phyloP scores from a whole-genome alignment of 2,797 vertebrate genomes.

The Petrocephalus sullivani region DNA sequence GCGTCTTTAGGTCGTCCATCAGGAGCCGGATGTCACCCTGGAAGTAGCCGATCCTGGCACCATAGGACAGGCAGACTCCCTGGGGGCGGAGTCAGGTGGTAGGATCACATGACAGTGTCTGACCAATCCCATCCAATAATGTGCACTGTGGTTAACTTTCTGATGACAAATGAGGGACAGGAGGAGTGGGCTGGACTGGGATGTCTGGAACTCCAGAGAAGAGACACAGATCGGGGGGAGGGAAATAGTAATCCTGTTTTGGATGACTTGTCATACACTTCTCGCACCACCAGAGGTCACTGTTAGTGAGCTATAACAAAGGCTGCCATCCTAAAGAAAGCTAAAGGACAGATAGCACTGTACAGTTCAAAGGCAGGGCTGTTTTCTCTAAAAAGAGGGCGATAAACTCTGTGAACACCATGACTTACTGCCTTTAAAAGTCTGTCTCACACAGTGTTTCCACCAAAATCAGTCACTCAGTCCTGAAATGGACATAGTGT shows the following conservation, averaged over 20 bases:
- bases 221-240: background rate
- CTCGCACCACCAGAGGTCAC: conserved; percentile 28
- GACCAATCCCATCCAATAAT: background rate
- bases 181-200: background rate
- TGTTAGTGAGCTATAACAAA: background rate
- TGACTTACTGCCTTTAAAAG: background rate
- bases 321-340: background rate
- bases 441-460: background rate
- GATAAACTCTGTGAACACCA: background rate
- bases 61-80: conserved; percentile 81
- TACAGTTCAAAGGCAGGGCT: no score
- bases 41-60: conserved; percentile 92
- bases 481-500: background rate
- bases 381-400: background rate
- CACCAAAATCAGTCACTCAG: background rate
- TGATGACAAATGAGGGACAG: background rate
- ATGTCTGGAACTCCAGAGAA: background rate
- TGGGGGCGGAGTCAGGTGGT: conserved; percentile 41
- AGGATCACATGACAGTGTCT: background rate
- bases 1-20: conserved; percentile 90
- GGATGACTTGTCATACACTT: background rate
- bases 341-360: background rate
- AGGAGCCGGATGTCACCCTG: conserved; percentile 92
- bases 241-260: background rate
- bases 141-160: background rate